Conservation (phyloP, 2,113 vertebrate species). For the Sylvia atricapilla region DNA sequence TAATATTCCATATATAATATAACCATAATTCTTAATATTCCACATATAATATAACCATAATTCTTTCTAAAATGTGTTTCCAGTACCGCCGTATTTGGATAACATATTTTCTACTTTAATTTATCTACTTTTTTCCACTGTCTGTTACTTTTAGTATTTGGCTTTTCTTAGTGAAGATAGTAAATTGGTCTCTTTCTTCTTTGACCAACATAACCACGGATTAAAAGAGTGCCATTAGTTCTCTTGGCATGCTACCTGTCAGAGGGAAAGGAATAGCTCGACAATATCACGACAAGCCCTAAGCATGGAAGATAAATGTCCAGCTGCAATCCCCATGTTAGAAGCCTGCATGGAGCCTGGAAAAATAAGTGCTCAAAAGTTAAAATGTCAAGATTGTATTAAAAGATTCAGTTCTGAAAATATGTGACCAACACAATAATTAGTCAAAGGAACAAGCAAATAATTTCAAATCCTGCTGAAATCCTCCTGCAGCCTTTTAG, state of each 20-base stretch:
- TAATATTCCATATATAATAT: background rate
- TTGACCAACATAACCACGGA: background rate
- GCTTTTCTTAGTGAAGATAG: background rate
- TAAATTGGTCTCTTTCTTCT: background rate
- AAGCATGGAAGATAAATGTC: background rate
- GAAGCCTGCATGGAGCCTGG: background rate
- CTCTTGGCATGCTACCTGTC: background rate
- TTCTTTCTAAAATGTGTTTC: background rate
- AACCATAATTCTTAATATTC: background rate
- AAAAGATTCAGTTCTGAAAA: background rate
- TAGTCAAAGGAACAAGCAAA: background rate
- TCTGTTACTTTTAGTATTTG: background rate
- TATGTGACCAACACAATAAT: background rate
- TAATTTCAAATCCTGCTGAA: background rate
- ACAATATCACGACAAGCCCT: too few species aligned
- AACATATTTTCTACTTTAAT: background rate
- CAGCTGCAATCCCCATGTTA: background rate
- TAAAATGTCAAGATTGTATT: background rate
- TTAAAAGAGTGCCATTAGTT: background rate
- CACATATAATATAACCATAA: too few species aligned
- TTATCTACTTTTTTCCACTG: background rate
- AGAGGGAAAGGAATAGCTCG: background rate
- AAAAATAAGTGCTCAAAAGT: background rate
- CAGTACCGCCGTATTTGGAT: background rate
- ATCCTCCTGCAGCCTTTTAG: background rate